A percentile compares a stretch with the other conserved stretches of the same genome.
These are phyloP conservation scores for Noctilio leporinus DNA, from an alignment of 2,113 vertebrate species.

Conservation along the genomic window DNA sequence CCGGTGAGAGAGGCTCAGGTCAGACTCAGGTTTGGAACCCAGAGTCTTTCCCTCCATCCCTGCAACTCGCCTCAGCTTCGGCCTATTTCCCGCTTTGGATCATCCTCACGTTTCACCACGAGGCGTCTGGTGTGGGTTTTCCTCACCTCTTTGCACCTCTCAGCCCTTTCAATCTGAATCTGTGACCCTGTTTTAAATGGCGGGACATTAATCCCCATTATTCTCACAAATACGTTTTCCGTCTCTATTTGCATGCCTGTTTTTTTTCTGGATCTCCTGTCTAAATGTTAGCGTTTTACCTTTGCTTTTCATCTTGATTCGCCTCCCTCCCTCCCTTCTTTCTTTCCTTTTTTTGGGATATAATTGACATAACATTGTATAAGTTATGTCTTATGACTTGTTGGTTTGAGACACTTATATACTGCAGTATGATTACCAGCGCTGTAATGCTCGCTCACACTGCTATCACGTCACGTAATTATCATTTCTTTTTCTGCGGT, in stretches of 20 bases:
- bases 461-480: neutral
- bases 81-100: neutral
- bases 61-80: neutral
- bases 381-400: too few species aligned
- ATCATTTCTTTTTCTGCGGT: neutral
- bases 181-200: neutral
- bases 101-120: neutral
- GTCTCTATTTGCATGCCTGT: neutral
- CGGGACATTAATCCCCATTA: neutral
- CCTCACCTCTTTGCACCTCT: neutral
- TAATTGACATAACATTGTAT: neutral
- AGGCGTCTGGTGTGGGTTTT: neutral
- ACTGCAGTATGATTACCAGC: neutral
- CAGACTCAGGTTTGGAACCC: neutral
- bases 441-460: neutral
- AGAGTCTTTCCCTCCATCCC: neutral
- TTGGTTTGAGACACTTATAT: neutral
- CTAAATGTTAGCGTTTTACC: neutral
- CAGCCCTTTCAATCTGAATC: neutral
- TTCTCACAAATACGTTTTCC: neutral
- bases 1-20: too few species aligned
- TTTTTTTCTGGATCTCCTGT: neutral
- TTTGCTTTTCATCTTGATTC: neutral
- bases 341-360: neutral
- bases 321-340: neutral